Evolutionary conservation across 92 coral and sea anemone species (phyloP), one percentile per base, ranked within the genome.

Genomic region (Chrysogorgia sp.): DNA sequence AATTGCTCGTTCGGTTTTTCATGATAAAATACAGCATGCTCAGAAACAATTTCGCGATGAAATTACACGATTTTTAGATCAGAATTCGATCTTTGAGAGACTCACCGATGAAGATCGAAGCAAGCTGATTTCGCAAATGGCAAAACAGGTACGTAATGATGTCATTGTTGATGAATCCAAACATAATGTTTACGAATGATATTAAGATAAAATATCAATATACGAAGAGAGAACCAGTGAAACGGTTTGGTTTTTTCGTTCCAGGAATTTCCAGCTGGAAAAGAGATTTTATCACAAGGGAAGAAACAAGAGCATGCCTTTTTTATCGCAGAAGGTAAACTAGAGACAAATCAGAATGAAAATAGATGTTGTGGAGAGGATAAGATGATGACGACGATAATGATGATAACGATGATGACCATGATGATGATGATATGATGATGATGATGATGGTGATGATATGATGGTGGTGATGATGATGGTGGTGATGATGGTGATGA

Each of bases 211-310:
- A 48, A 48, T 22, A 22, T 14, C 56, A 17, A 48, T 1, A 14
- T 1, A 5, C 56, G 56, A 48, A 48, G 1, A 5, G n/a, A n/a
- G n/a, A n/a, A n/a, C n/a, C n/a, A n/a, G n/a, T n/a, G n/a, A n/a
- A n/a, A 37, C 43, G 12, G 43, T 4, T 12, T 37, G 12, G 12
- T 47, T 47, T 14, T 57, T 57, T 29, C 3, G 3, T 57, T 57
- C 4, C 10, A 94, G 98, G 98, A 94, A 74, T 94, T 92, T 66
- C 88, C 93, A n/a, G 97, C 98, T 13, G 98, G 98, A 10, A 92
- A 86, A 61, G 88, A 89, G 1, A 89, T 94, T 17, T 72, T 94
- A 15, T 89, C 83, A 47, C 98, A 94, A 72, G 97, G 97, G 31
- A 92, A 89, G 13, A 67, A 78, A 12, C 96, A 96, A 22, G 98